phyloP scores from a whole-genome alignment of 2,888 invertebrate species.

The Lasioglossum calceatum region DNA sequence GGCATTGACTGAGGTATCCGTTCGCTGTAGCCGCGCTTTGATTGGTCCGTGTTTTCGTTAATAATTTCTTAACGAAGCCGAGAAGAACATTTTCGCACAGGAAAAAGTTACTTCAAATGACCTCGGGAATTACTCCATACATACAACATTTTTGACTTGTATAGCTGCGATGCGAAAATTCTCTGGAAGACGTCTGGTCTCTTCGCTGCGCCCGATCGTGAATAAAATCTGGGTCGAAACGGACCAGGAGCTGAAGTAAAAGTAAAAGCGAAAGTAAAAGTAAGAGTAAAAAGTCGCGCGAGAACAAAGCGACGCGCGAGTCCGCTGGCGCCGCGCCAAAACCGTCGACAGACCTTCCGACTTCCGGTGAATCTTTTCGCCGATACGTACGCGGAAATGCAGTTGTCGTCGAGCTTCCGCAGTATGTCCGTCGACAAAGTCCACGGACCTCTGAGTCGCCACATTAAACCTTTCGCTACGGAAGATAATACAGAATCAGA shows the following conservation, averaged over 20 bases:
- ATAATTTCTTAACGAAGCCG: too few relatives aligned
- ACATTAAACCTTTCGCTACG: too few relatives aligned
- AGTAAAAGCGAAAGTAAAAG: background rate
- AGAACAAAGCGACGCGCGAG: background rate
- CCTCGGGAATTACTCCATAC: too few relatives aligned
- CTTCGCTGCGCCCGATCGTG: background rate
- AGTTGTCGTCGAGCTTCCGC: background rate
- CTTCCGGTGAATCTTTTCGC: slow-evolving; percentile 18
- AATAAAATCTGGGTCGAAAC: background rate
- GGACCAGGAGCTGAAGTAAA: background rate
- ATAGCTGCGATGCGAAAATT: background rate
- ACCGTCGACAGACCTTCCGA: slow-evolving; percentile 23
- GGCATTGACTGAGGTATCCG: too few relatives aligned
- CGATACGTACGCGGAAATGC: slow-evolving; percentile 38
- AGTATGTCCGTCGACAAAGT: too few relatives aligned
- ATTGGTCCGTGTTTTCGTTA: too few relatives aligned
- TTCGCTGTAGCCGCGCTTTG: too few relatives aligned
- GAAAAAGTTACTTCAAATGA: too few relatives aligned
- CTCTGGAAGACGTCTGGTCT: background rate
- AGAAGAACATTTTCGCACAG: too few relatives aligned
- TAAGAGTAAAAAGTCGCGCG: background rate
- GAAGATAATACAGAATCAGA: too few relatives aligned
- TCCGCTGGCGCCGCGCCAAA: slow-evolving; percentile 30
- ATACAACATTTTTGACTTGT: too few relatives aligned
- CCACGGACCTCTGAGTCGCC: background rate